Evolutionary conservation across 2,113 vertebrate genomes (phyloP).

Genomic region (Tachysurus vachellii): DNA sequence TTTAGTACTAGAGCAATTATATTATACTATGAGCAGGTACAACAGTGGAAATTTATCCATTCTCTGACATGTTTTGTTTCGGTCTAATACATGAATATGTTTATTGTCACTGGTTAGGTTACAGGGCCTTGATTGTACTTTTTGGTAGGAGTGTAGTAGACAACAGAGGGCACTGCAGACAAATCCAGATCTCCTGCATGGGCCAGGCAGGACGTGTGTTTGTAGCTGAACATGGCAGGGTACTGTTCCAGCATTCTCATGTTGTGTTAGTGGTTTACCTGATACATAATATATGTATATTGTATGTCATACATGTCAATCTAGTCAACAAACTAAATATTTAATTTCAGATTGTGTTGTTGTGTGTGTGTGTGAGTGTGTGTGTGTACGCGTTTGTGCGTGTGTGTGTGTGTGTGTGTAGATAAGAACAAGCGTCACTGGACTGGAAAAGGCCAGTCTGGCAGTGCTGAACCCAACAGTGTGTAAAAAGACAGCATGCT

Average conservation of each 20-base stretch:
- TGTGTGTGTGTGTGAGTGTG: conserved; percentile 15
- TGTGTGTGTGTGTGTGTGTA: conserved; percentile 5
- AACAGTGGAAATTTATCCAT: too few relatives aligned
- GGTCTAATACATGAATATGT: background rate
- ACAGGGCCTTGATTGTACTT: background rate
- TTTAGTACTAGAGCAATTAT: background rate
- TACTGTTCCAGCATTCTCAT: conserved; percentile 4
- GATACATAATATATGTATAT: background rate
- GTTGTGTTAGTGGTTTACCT: conserved; percentile 8
- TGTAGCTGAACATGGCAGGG: background rate
- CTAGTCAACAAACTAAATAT: background rate
- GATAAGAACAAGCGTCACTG: conserved; percentile 51
- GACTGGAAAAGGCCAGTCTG: conserved; percentile 66
- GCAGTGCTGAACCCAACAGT: conserved; percentile 57
- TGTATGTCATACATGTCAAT: background rate
- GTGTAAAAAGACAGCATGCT: conserved; percentile 70
- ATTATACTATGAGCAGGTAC: background rate
- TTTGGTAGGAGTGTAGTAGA: conserved; percentile 10
- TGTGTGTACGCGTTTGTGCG: conserved; percentile 24
- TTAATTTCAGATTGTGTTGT: background rate
- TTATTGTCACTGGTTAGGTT: background rate
- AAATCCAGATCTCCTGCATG: conserved; percentile 15
- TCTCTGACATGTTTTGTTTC: background rate
- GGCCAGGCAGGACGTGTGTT: background rate
- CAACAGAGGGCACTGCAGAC: conserved; percentile 51